phyloP scores from a whole-genome alignment of 2,888 invertebrate genomes.

The Agelastica alni region DNA sequence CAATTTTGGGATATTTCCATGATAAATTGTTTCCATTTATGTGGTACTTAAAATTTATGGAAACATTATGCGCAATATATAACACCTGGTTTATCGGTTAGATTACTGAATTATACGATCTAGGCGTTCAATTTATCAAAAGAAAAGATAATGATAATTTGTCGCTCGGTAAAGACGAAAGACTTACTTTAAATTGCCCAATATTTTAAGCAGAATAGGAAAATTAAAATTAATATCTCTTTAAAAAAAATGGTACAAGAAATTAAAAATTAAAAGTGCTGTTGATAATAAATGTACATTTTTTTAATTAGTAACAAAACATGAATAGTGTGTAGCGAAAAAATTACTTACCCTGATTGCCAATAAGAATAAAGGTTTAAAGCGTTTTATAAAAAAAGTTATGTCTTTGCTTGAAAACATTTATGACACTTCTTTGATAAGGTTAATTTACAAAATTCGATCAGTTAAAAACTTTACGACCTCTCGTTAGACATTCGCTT shows the following conservation, averaged over 20 bases:
- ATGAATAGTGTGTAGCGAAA: too few species aligned
- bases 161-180: constrained; percentile 1
- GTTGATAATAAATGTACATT: too few species aligned
- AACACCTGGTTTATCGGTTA: constrained; percentile 41
- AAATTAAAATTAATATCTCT: background rate
- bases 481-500: too few species aligned
- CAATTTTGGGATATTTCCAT: constrained; percentile 36
- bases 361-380: too few species aligned
- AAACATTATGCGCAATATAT: constrained; percentile 38
- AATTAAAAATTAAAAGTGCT: background rate
- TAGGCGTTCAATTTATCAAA: constrained; percentile 21
- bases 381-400: too few species aligned
- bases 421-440: too few species aligned
- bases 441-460: too few species aligned
- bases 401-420: too few species aligned
- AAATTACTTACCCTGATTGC: too few species aligned
- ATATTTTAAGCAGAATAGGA: background rate
- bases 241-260: background rate
- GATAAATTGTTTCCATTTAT: constrained; percentile 38
- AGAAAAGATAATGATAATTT: constrained; percentile 21
- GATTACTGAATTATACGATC: constrained; percentile 43
- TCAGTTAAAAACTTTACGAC: too few species aligned
- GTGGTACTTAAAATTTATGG: constrained; percentile 41
- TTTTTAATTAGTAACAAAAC: too few species aligned
- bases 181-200: background rate